These are phyloP conservation scores for Dolichallabes microphthalmus DNA, from an alignment of 2,113 vertebrate genomes.

Conservation along the genomic window DNA sequence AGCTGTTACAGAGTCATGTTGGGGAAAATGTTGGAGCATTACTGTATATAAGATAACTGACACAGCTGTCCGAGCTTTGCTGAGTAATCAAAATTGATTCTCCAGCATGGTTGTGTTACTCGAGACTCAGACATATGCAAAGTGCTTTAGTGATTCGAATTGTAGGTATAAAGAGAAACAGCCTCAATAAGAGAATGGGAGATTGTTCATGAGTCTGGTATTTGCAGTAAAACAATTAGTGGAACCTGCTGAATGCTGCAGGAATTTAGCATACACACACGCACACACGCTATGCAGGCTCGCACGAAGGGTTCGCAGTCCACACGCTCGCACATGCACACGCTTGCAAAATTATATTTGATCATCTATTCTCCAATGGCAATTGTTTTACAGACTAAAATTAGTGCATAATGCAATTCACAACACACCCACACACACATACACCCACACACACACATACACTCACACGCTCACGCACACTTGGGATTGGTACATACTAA, in stretches of 20 bases:
- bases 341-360: background rate
- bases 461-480: background rate
- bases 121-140: background rate
- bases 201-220: conserved; percentile 24
- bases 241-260: conserved; percentile 35
- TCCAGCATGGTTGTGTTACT: background rate
- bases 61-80: background rate
- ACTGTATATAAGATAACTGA: background rate
- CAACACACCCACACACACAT: background rate
- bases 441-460: background rate
- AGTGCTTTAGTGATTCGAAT: background rate
- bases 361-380: background rate
- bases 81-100: background rate
- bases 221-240: conserved; percentile 39
- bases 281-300: background rate
- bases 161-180: conserved; percentile 1
- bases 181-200: background rate
- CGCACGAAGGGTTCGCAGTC: conserved; percentile 3
- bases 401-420: background rate
- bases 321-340: background rate
- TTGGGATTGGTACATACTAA: background rate
- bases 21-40: background rate
- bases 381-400: background rate
- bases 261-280: conserved; percentile 10
- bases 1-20: background rate